Evolutionary conservation across 1,140 invertebrate species (phyloP).

Genomic region (Drosophila ohnishii): DNA sequence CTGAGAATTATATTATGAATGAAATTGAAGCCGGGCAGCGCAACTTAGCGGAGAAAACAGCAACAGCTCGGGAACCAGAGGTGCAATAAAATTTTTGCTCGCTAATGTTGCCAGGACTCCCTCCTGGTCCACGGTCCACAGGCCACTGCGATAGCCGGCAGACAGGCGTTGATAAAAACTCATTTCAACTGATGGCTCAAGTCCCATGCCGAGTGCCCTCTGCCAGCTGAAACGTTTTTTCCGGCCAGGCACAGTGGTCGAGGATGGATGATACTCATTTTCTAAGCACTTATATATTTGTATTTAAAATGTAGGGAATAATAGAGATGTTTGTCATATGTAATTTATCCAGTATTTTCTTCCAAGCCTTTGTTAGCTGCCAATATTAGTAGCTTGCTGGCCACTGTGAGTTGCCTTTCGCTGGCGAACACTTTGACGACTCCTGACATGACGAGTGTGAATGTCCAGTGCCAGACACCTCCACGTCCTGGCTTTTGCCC

Average conservation of each 20-base stretch:
- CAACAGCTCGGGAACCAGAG: conserved; percentile 54
- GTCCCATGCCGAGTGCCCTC: conserved; percentile 46
- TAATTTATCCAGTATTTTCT: not conserved
- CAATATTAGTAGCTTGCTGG: not conserved
- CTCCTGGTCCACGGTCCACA: conserved; percentile 18
- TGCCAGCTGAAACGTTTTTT: conserved; percentile 25
- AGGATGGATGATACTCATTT: no score
- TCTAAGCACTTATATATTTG: no score
- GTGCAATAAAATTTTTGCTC: conserved; percentile 79
- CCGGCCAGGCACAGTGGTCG: conserved; percentile 17
- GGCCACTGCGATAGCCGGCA: conserved; percentile 49
- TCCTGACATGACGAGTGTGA: conserved; percentile 80
- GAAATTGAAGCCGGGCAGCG: conserved; percentile 43
- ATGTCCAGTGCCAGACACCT: conserved; percentile 46
- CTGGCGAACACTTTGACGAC: conserved; percentile 66
- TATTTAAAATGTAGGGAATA: no score
- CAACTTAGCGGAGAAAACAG: conserved; percentile 6
- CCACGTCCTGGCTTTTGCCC: conserved; percentile 6
- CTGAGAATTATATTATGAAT: conserved; percentile 64
- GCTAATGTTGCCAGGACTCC: conserved; percentile 63
- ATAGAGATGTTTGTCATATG: not conserved
- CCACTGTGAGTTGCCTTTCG: conserved; percentile 43
- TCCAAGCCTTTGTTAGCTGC: not conserved
- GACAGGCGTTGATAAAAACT: conserved; percentile 76
- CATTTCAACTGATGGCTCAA: conserved; percentile 72